These are phyloP conservation scores for Platyrinchus mystaceus DNA, from an alignment of 2,797 vertebrate genomes.

Conservation along the genomic window DNA sequence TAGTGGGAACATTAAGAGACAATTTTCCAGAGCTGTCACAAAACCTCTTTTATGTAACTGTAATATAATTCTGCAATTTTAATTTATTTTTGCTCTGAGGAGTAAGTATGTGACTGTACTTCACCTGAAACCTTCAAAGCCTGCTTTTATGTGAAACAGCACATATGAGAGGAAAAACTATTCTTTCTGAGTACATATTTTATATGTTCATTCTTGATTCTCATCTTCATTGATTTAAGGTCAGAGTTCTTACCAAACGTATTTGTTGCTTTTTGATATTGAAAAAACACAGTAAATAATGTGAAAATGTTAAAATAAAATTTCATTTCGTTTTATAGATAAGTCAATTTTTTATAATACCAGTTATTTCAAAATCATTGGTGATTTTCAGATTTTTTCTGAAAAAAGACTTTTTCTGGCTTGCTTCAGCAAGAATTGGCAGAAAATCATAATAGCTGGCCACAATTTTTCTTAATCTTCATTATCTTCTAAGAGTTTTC, in stretches of 20 bases:
- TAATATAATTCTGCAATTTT: not conserved
- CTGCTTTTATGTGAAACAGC: not conserved
- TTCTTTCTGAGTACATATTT: not conserved
- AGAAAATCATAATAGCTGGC: not conserved
- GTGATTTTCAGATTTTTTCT: not conserved
- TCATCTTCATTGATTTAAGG: not conserved
- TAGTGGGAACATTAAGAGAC: not conserved
- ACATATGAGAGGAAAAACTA: not conserved
- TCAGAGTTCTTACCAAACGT: not conserved
- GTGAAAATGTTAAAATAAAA: not conserved
- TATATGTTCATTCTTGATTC: not conserved
- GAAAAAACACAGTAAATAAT: not conserved
- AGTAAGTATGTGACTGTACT: not conserved
- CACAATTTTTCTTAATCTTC: not conserved
- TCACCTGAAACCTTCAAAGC: constrained; percentile 1
- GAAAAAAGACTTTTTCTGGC: not conserved
- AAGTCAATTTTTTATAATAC: not conserved
- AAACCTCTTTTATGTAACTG: not conserved
- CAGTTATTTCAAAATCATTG: not conserved
- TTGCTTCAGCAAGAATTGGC: not conserved
- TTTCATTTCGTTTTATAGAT: not conserved
- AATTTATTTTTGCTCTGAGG: constrained; percentile 4
- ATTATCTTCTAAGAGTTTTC: not conserved
- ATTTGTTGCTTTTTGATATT: not conserved
- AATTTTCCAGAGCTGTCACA: not conserved